Conservation (phyloP, 2,113 vertebrate species). For the Takifugu flavidus region DNA sequence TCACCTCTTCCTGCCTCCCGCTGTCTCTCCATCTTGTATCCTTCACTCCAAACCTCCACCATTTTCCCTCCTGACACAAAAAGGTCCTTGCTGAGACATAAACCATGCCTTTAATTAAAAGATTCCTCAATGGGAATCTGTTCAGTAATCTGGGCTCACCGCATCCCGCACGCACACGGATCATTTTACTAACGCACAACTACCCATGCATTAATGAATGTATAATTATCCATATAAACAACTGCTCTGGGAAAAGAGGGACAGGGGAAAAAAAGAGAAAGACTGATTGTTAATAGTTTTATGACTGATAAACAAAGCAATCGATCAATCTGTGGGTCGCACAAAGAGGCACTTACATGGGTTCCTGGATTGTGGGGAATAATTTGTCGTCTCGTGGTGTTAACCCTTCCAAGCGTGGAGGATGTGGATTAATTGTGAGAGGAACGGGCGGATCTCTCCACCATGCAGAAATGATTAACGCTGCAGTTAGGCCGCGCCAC, state of each 20-base stretch:
- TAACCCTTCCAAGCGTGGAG: slow-evolving; percentile 70
- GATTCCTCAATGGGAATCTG: slow-evolving; percentile 74
- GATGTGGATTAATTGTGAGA: slow-evolving; percentile 73
- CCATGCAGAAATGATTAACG: slow-evolving; percentile 74
- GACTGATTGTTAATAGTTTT: slow-evolving; percentile 77
- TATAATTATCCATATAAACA: slow-evolving; percentile 73
- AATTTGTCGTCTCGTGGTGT: slow-evolving; percentile 64
- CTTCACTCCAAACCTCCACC: slow-evolving; percentile 26
- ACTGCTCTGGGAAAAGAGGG: slow-evolving; percentile 42
- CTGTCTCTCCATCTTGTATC: slow-evolving; percentile 32
- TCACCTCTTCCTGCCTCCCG: slow-evolving; percentile 23
- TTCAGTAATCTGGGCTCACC: slow-evolving; percentile 53
- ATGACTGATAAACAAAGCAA: slow-evolving; percentile 78
- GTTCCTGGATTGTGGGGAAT: slow-evolving; percentile 60
- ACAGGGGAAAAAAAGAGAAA: slow-evolving; percentile 25
- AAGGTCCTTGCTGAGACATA: slow-evolving; percentile 58
- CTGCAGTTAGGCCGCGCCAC: slow-evolving; percentile 59
- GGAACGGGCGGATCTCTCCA: slow-evolving; percentile 62
- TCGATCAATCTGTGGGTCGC: slow-evolving; percentile 70
- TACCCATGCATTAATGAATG: slow-evolving; percentile 77
- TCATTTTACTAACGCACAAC: slow-evolving; percentile 73
- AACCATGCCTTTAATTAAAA: slow-evolving; percentile 72
- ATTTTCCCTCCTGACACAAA: slow-evolving; percentile 28
- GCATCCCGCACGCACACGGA: slow-evolving; percentile 60
- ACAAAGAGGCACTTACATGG: slow-evolving; percentile 57